Base-by-base conservation (phyloP, 2,797 vertebrate genomes). In the Ctenosaura bakeri region DNA sequence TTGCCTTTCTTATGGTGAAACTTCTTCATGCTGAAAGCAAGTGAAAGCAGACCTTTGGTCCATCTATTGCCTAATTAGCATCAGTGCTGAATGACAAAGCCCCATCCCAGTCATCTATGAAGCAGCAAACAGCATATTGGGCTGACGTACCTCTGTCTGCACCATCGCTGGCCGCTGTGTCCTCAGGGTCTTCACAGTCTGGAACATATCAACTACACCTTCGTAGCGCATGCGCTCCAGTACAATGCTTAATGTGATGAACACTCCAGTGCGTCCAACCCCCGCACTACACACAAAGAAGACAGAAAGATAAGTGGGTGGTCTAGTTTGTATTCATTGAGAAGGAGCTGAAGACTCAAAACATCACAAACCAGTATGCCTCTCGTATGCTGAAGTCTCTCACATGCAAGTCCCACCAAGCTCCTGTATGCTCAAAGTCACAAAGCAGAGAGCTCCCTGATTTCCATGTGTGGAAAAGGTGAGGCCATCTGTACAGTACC, bases 121-220 rank as follows among this genome's bases (percentile, higher is more conserved):
- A 69, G 59, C 73, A 77, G 46, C 69, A 80, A 76, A 54, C 9
- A 66, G 3, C 22, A 8, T 87, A 22, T 29, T n/a, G 69, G 4
- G 22, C 69, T 50, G 71, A 22, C 92, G 4, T 96, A 99, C 99
- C 98, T 99, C 98, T 89, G 99, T 99, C 97, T 99, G 99, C 96
- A 99, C 99, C 99, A 99, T 99, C 95, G 98, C 98, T 0, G 98
- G 98, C 93, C 99, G 98, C 97, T 99, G 99, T 0, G 99, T 99
- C 88, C 99, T 97, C 91, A 99, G 97, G 32, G 97, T 99, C 97
- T 99, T 99, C 96, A 99, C 98, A 0, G 99, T 99, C 97, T 99
- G 98, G 97, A 99, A 99, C 97, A 99, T 97, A 96, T 99, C 99
- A 14, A 99, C 98, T 93, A 98, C 98, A 0, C 98, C 99, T 95